Evolutionary conservation across 2,888 invertebrate genomes (phyloP).

Genomic region (Orthosia gothica): DNA sequence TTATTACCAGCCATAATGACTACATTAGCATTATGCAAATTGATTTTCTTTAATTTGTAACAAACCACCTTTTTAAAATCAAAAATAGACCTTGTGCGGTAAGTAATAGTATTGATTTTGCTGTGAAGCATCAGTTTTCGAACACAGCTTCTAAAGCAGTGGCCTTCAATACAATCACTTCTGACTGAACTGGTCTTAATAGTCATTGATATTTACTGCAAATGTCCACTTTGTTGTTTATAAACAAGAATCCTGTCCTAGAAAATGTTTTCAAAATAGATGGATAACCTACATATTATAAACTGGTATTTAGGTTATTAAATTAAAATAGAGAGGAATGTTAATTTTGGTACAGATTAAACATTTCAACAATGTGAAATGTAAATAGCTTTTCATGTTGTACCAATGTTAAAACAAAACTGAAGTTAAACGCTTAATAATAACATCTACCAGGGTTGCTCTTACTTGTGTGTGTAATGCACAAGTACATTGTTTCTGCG

Average conservation of each 20-base stretch:
- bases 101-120: slow-evolving; percentile 30
- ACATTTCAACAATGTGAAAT: too few relatives aligned
- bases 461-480: too few relatives aligned
- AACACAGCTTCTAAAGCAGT: background rate
- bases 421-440: too few relatives aligned
- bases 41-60: slow-evolving; percentile 10
- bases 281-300: background rate
- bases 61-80: background rate
- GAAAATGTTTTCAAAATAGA: background rate
- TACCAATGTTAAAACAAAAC: too few relatives aligned
- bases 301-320: background rate
- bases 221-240: slow-evolving; percentile 17
- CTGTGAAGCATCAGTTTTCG: slow-evolving; percentile 3
- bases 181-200: slow-evolving; percentile 20
- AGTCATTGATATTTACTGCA: slow-evolving; percentile 5
- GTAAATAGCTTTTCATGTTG: too few relatives aligned
- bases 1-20: background rate
- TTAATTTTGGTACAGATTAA: too few relatives aligned
- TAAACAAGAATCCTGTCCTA: background rate
- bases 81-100: background rate
- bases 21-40: slow-evolving; percentile 37
- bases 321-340: background rate
- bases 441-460: too few relatives aligned
- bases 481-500: too few relatives aligned
- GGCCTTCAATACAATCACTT: slow-evolving; percentile 45